These are phyloP conservation scores for Caradrina clavipalpis DNA, from an alignment of 2,888 invertebrate genomes.

Conservation along the genomic window DNA sequence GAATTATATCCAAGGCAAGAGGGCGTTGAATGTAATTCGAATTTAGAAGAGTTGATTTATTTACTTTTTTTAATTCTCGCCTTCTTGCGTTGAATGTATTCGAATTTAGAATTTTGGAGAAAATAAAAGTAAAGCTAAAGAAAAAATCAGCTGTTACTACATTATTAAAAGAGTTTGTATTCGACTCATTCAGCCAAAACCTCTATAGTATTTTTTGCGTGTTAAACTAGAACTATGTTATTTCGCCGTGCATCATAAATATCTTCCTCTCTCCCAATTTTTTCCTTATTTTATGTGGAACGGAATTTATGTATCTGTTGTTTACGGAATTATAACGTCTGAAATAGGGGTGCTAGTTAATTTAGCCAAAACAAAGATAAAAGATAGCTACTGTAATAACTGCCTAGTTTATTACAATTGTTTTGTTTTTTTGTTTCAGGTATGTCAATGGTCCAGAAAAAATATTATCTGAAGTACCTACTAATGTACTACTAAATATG, in stretches of 20 bases:
- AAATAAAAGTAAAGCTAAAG: too few species aligned
- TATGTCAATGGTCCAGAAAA: constrained; percentile 33
- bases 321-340: constrained; percentile 51
- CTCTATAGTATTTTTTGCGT: constrained; percentile 3
- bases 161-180: too few species aligned
- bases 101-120: too few species aligned
- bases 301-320: constrained; percentile 61
- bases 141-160: too few species aligned
- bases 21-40: too few species aligned
- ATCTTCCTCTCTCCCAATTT: constrained; percentile 30
- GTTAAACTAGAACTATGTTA: constrained; percentile 4
- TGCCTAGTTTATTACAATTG: constrained; percentile 46
- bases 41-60: too few species aligned
- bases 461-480: background rate
- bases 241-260: constrained; percentile 41
- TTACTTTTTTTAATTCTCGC: too few species aligned
- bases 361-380: constrained; percentile 49
- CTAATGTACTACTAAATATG: background rate
- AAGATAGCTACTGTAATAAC: constrained; percentile 27
- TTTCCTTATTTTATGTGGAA: constrained; percentile 48
- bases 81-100: background rate
- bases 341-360: constrained; percentile 37
- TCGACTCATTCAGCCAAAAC: too few species aligned
- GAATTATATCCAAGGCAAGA: too few species aligned
- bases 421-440: constrained; percentile 60